Evolutionary conservation across 2,888 invertebrate species (phyloP).

Genomic region (Erebia ligea): DNA sequence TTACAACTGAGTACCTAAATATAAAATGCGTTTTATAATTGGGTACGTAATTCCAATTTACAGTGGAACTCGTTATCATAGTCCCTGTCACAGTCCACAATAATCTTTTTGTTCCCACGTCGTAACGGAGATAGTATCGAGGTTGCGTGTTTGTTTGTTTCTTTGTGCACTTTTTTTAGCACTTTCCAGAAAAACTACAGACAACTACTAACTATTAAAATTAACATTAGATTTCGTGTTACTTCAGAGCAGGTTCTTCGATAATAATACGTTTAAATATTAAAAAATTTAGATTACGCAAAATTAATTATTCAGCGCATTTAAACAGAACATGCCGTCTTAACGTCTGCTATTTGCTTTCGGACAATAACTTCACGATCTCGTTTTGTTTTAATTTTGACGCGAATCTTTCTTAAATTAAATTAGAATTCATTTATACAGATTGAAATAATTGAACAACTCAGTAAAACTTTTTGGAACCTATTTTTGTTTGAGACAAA

Average conservation of each 20-base stretch:
- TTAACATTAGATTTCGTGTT: too few species aligned
- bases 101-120: too few species aligned
- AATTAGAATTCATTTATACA: not conserved
- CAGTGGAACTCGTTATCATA: too few species aligned
- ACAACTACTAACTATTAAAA: too few species aligned
- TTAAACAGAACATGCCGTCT: conserved; percentile 24
- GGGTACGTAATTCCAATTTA: too few species aligned
- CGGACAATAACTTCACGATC: conserved; percentile 18
- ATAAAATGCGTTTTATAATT: not conserved
- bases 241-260: too few species aligned
- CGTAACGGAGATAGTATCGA: too few species aligned
- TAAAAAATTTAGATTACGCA: conserved; percentile 15
- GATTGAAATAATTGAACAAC: not conserved
- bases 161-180: too few species aligned
- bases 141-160: too few species aligned
- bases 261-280: not conserved
- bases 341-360: conserved; percentile 23
- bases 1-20: not conserved
- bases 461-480: not conserved
- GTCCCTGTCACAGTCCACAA: too few species aligned
- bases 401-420: conserved; percentile 14
- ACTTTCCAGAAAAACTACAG: too few species aligned
- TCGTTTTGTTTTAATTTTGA: conserved; percentile 20
- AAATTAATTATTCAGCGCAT: conserved; percentile 28
- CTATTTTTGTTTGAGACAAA: not conserved